Evolutionary conservation across 1,140 invertebrate species (phyloP).

Genomic region (Physella acuta): DNA sequence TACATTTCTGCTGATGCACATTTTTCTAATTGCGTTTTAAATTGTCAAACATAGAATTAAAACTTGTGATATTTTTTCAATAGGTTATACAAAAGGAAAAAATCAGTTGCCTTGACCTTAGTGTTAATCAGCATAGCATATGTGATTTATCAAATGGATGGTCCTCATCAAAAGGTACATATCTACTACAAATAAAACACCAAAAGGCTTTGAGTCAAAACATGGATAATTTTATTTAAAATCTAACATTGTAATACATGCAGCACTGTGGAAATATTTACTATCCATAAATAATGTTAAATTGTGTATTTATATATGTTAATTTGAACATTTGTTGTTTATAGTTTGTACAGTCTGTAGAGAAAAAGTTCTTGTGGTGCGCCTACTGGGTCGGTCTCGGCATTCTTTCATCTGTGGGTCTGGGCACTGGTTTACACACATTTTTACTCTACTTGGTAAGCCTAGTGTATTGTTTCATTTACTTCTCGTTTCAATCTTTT

Average conservation of each 20-base stretch:
- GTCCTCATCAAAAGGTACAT: slow-evolving; percentile 68
- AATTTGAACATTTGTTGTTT: slow-evolving; percentile 57
- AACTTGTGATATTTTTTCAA: slow-evolving; percentile 38
- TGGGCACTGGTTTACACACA: slow-evolving; percentile 97
- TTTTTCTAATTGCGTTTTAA: too few relatives aligned
- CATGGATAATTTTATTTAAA: background rate
- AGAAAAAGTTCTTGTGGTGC: slow-evolving; percentile 71
- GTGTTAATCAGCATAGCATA: slow-evolving; percentile 60
- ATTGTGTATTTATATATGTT: slow-evolving; percentile 4
- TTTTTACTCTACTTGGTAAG: slow-evolving; percentile 96
- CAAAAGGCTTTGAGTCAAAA: too few relatives aligned
- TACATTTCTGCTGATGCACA: too few relatives aligned
- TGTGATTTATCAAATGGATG: slow-evolving; percentile 62
- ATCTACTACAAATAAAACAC: too few relatives aligned
- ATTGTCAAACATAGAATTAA: too few relatives aligned
- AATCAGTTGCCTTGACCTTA: slow-evolving; percentile 47
- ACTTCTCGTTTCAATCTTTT: too few relatives aligned
- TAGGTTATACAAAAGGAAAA: slow-evolving; percentile 59
- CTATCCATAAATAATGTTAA: too few relatives aligned
- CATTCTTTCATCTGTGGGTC: slow-evolving; percentile 92
- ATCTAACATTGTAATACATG: background rate
- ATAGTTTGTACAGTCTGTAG: slow-evolving; percentile 49
- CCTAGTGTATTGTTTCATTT: too few relatives aligned
- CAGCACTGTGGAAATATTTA: background rate
- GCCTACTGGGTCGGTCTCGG: slow-evolving; percentile 94